Percentiles rank a stretch among this genome's conserved stretches.
Conservation (phyloP, 2,797 vertebrate genomes). For the Schizopygopsis pylzovi region DNA sequence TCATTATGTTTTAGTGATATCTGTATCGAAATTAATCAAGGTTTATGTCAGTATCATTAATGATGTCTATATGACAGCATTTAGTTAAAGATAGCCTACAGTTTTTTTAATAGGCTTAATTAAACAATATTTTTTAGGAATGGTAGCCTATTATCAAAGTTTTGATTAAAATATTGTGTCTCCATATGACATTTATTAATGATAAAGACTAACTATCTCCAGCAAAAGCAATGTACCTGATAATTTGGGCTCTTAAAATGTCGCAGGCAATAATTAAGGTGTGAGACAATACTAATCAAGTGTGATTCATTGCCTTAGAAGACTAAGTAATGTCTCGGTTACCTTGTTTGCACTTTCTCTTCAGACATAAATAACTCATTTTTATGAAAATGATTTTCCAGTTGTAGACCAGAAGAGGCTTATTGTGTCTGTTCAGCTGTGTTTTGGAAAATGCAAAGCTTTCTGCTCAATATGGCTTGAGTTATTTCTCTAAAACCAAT, state of each 20-base stretch:
- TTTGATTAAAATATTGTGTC: background rate
- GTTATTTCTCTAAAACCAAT: background rate
- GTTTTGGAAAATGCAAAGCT: slow-evolving; percentile 8
- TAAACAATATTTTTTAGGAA: background rate
- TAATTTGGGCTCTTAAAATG: background rate
- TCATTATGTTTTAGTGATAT: background rate
- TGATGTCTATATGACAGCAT: background rate
- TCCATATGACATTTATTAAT: background rate
- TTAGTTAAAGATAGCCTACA: background rate
- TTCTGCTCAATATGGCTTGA: slow-evolving; percentile 14
- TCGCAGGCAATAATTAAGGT: background rate
- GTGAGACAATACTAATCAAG: background rate
- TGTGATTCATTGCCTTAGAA: background rate
- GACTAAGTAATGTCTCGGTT: background rate
- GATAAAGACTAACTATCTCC: no score
- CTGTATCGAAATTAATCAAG: background rate
- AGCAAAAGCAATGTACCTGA: slow-evolving; percentile 10
- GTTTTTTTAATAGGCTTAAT: background rate
- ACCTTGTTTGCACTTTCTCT: background rate
- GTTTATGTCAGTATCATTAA: background rate
- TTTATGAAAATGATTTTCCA: background rate
- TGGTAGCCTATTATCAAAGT: background rate
- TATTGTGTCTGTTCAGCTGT: background rate
- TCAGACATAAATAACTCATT: background rate
- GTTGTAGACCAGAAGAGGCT: background rate